Conservation (phyloP, 2,113 vertebrate genomes). For the Ictalurus punctatus region DNA sequence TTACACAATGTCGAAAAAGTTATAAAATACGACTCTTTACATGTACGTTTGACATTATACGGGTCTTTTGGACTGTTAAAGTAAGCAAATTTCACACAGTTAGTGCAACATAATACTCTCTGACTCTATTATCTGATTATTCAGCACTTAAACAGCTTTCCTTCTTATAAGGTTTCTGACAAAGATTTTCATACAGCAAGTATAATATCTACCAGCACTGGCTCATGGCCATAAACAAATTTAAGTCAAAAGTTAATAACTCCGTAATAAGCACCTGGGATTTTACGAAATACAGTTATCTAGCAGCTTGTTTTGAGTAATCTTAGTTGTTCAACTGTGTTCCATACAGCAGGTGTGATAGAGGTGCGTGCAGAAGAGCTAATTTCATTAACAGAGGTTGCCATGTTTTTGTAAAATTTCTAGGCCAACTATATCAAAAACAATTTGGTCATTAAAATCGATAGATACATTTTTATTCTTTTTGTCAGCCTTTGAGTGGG, state of each 20-base stretch:
- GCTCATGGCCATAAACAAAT: background rate
- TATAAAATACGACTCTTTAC: background rate
- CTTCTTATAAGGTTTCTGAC: background rate
- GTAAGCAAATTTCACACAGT: background rate
- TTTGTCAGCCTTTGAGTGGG: background rate
- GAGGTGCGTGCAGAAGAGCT: background rate
- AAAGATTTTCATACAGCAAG: background rate
- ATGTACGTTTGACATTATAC: background rate
- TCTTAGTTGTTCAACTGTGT: background rate
- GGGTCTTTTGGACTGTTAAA: background rate
- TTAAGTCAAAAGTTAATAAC: background rate
- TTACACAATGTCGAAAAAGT: background rate
- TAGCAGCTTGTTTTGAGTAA: background rate
- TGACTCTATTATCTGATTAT: background rate
- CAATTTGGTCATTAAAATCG: background rate
- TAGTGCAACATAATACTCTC: background rate
- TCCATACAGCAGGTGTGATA: background rate
- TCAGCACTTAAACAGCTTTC: background rate
- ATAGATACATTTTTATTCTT: background rate
- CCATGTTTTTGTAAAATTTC: background rate
- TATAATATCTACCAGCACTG: background rate
- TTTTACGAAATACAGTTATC: background rate
- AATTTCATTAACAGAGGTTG: background rate
- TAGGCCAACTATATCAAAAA: background rate
- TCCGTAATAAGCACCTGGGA: background rate